Conservation (phyloP, 2,888 invertebrate genomes). For the Acronicta leporina region DNA sequence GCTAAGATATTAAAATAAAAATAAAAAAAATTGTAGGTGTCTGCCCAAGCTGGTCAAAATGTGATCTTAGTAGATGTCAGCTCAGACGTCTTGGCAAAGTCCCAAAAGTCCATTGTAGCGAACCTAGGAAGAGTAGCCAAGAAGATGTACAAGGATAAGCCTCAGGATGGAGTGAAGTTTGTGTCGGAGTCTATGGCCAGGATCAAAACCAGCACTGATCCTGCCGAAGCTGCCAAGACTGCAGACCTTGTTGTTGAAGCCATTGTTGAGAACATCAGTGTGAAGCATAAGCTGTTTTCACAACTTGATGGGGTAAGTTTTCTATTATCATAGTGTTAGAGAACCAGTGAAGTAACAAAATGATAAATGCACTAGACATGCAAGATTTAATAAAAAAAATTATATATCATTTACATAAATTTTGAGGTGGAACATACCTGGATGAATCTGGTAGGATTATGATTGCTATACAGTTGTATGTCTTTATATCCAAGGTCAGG, state of each 20-base stretch:
- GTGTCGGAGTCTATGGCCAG: slow-evolving; percentile 89
- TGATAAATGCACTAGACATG: neutral
- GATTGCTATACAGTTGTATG: too few relatives aligned
- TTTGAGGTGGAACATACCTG: too few relatives aligned
- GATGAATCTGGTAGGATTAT: too few relatives aligned
- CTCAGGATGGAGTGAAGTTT: slow-evolving; percentile 90
- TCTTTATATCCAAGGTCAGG: too few relatives aligned
- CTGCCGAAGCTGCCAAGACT: slow-evolving; percentile 90
- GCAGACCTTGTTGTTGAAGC: slow-evolving; percentile 96
- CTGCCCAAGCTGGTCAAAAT: slow-evolving; percentile 94
- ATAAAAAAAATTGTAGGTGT: slow-evolving; percentile 93
- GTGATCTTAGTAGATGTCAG: slow-evolving; percentile 95
- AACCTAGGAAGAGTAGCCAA: slow-evolving; percentile 94
- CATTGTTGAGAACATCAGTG: slow-evolving; percentile 94
- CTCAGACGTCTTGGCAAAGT: slow-evolving; percentile 92
- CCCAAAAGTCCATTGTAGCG: slow-evolving; percentile 91
- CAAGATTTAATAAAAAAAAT: too few relatives aligned
- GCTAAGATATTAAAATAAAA: too few relatives aligned
- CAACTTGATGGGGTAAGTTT: slow-evolving; percentile 91
- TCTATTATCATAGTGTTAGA: neutral
- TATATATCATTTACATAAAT: too few relatives aligned
- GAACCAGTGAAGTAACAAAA: slow-evolving; percentile 1
- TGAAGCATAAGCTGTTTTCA: slow-evolving; percentile 93
- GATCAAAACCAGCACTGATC: slow-evolving; percentile 88
- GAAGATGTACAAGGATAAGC: slow-evolving; percentile 92